Conservation (phyloP, 2,113 vertebrate species). For the Mormoops blainvillei region DNA sequence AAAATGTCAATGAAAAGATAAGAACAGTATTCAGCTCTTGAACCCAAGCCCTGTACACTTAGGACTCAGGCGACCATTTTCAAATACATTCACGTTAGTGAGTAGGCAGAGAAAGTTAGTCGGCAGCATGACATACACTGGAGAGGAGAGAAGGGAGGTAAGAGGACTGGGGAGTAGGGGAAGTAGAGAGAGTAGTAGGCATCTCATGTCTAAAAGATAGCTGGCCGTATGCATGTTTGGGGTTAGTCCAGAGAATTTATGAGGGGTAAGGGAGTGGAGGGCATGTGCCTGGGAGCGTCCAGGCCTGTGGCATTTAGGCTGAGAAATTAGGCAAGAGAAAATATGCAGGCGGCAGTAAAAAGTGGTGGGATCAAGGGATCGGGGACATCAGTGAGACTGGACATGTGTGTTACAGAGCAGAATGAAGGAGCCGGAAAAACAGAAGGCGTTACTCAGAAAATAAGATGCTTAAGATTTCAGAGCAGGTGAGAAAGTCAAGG, state of each 20-base stretch:
- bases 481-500: not conserved
- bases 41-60: not conserved
- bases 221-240: not conserved
- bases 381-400: not conserved
- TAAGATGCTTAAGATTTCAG: not conserved
- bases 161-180: not conserved
- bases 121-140: not conserved
- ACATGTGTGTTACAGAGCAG: not conserved
- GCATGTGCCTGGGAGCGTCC: not conserved
- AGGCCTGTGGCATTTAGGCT: not conserved
- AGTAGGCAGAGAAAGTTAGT: not conserved
- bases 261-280: not conserved
- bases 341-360: fast-evolving
- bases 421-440: not conserved
- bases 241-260: not conserved
- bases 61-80: not conserved
- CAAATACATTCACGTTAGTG: not conserved
- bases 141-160: not conserved
- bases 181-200: fast-evolving
- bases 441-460: not conserved
- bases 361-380: too few relatives aligned
- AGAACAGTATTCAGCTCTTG: not conserved
- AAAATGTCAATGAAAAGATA: not conserved
- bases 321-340: not conserved
- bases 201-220: not conserved